Evolutionary conservation across 2,888 invertebrate species (phyloP).

Genomic region (Platycnemis pennipes): DNA sequence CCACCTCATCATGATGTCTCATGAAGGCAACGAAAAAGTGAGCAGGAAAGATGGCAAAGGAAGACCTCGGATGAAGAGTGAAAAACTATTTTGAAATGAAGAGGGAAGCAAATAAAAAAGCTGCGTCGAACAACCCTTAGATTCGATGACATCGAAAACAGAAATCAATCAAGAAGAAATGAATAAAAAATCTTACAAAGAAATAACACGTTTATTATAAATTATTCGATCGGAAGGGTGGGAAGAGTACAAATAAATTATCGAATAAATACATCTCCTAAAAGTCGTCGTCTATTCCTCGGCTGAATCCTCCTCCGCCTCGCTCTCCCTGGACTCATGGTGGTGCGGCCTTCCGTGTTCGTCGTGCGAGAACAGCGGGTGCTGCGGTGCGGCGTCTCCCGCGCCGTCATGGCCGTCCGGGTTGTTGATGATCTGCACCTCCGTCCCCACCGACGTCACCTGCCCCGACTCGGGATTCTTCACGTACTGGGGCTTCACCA

Average conservation of each 20-base stretch:
- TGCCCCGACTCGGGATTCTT: not conserved
- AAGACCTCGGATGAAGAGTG: no score
- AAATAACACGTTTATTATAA: not conserved
- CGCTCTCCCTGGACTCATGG: not conserved
- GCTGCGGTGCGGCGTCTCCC: not conserved
- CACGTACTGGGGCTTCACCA: constrained; percentile 2
- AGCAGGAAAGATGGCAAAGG: no score
- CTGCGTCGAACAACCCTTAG: no score
- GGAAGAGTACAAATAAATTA: not conserved
- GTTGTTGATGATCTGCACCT: not conserved
- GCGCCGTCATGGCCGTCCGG: not conserved
- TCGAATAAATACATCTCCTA: not conserved
- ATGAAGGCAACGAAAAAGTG: no score
- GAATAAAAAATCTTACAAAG: no score
- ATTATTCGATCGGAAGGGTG: not conserved
- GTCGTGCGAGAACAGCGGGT: not conserved
- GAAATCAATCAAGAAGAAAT: no score
- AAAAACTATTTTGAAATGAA: no score
- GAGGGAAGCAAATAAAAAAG: no score
- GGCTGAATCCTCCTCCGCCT: not conserved
- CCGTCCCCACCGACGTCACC: not conserved
- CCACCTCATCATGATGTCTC: no score
- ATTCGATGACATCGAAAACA: no score
- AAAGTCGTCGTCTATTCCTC: not conserved
- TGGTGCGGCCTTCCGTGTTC: not conserved